Base-by-base conservation (phyloP, 2,888 invertebrate genomes). In the Phalangium opilio region DNA sequence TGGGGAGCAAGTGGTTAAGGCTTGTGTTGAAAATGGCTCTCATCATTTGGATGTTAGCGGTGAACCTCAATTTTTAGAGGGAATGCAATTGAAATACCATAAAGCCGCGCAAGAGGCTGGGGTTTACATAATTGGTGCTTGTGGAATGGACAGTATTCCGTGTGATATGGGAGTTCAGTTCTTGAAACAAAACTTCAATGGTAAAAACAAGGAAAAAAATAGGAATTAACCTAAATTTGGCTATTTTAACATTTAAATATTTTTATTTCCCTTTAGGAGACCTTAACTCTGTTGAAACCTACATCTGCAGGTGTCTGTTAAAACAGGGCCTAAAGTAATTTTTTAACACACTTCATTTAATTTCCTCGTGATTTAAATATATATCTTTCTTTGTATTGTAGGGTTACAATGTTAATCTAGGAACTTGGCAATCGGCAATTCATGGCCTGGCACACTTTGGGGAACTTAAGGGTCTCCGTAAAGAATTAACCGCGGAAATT, bases 21-120 rank as follows among this genome's bases (percentile, higher is more conserved):
- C 93, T 0, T 93, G 89, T 55, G 73, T 90, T 18, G 79, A 79
- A 47, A 74, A 76, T 41, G 77, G 77, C 47, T 76, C 91, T 0
- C 80, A 86, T 69, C 83, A 93, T 62, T 78, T 98, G 8, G 96
- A 96, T 66, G 81, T 96, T 34, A 83, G 81, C 61, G 95, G 91
- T 5, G 95, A 96, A 64, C 84, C 91, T 0, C 76, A 80, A 48
- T 90, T 77, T 63, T 77, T 91, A 67, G 89, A 91, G 65, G 68
- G 67, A 27, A 85, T 87, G 76, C 85, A 87, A 62, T 65, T 89
- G 47, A 73, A 81, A 57, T 90, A 93, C 66, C 70, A 81, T 57
- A 72, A 77, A 49, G 63, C 66, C 38, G 89, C 89, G 0, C 70
- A 77, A 58, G 77, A 83, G 57, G 80, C 81, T 10, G 81, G 81